These are phyloP conservation scores for Pseudochromis fuscus DNA, from an alignment of 2,797 vertebrate species.

Conservation along the genomic window DNA sequence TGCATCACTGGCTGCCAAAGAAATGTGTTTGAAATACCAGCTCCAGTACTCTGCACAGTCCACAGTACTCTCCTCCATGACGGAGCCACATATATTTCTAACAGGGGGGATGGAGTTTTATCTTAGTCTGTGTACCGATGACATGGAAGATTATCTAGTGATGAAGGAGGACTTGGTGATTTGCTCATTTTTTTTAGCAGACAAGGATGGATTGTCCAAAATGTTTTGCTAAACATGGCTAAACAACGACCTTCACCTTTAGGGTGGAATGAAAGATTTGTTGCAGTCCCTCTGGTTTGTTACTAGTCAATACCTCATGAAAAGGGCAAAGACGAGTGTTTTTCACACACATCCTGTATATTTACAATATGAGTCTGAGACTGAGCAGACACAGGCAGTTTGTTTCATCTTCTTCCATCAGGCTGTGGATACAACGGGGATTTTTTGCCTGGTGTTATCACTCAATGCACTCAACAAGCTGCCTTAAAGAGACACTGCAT, in stretches of 20 bases:
- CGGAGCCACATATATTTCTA: neutral
- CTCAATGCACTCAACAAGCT: neutral
- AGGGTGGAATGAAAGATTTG: too few relatives aligned
- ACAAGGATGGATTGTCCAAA: neutral
- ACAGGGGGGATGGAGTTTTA: neutral
- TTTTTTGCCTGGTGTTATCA: slow-evolving; percentile 15
- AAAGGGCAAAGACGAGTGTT: slow-evolving; percentile 29
- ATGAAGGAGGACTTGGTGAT: slow-evolving; percentile 1
- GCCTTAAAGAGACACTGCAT: slow-evolving; percentile 23
- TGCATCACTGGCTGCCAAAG: neutral
- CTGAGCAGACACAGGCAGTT: slow-evolving; percentile 49
- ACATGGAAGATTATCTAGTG: neutral
- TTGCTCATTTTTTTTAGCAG: neutral
- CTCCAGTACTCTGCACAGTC: neutral
- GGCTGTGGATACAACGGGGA: slow-evolving; percentile 32
- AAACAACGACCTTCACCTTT: too few relatives aligned
- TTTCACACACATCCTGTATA: slow-evolving; percentile 29
- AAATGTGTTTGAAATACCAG: slow-evolving; percentile 3
- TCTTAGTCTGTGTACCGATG: neutral
- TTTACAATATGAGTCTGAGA: slow-evolving; percentile 36
- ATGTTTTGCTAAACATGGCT: neutral
- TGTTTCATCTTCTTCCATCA: slow-evolving; percentile 59
- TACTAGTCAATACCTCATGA: slow-evolving; percentile 20
- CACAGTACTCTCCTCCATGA: neutral
- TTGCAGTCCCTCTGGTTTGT: neutral